Evolutionary conservation across 2,888 invertebrate genomes (phyloP).

Genomic region (Pandemis cinnamomeana): DNA sequence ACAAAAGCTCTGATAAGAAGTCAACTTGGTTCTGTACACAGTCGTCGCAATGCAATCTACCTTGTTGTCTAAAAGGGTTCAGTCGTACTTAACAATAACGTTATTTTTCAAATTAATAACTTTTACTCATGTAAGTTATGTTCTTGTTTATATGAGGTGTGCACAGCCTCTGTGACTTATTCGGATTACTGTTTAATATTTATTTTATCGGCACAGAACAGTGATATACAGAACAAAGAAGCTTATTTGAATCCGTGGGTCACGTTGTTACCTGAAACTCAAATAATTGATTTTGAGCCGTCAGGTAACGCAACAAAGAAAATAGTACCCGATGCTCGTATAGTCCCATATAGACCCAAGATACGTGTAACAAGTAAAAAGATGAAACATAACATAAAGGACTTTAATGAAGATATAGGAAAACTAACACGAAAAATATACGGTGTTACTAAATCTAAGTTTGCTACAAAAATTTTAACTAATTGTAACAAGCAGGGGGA

Average conservation of each 20-base stretch:
- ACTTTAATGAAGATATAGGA: not conserved
- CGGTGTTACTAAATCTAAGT: constrained; percentile 12
- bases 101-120: constrained; percentile 17
- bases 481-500: constrained; percentile 54
- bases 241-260: constrained; percentile 66
- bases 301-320: constrained; percentile 44
- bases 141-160: not conserved
- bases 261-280: constrained; percentile 47
- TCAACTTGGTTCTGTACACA: constrained; percentile 22
- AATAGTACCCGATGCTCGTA: constrained; percentile 41
- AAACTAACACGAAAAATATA: constrained; percentile 42
- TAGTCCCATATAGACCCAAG: not conserved
- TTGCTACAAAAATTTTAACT: constrained; percentile 52
- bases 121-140: not conserved
- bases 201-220: not conserved
- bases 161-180: not conserved
- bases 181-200: not conserved
- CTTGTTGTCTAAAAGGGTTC: not conserved
- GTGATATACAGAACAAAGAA: constrained; percentile 49
- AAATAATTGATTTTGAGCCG: constrained; percentile 59
- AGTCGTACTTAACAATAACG: constrained; percentile 41
- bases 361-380: constrained; percentile 1
- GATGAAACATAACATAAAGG: not conserved
- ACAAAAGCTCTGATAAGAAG: constrained; percentile 47
- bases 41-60: constrained; percentile 4